phyloP scores from a whole-genome alignment of 2,113 vertebrate species.

The Orycteropus afer region DNA sequence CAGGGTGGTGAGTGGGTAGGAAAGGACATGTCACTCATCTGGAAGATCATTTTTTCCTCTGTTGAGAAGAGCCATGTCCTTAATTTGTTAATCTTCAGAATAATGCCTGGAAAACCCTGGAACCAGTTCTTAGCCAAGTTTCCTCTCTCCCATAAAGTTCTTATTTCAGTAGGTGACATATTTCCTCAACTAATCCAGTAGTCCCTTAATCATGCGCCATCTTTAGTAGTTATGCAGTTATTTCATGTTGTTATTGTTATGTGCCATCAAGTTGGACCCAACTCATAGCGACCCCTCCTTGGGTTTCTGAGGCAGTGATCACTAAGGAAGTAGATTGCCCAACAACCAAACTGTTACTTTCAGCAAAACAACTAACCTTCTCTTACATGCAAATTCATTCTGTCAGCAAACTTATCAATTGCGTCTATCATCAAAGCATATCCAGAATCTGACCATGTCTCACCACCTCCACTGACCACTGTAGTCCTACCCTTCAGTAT shows the following conservation, averaged over 20 bases:
- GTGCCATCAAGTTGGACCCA: no score
- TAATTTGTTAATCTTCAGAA: background rate
- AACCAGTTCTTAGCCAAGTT: background rate
- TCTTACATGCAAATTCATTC: background rate
- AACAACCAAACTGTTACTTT: background rate
- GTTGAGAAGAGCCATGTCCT: background rate
- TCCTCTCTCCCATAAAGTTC: background rate
- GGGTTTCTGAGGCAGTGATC: no score
- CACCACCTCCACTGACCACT: background rate
- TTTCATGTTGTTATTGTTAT: no score
- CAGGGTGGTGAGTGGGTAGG: background rate
- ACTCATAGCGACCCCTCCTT: no score
- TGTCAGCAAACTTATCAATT: background rate
- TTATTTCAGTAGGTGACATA: background rate
- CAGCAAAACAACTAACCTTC: background rate
- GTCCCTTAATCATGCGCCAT: background rate
- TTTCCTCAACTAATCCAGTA: background rate
- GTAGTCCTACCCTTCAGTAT: no score
- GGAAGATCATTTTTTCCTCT: background rate
- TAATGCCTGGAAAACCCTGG: background rate
- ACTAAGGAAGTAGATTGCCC: no score
- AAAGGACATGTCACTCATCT: background rate
- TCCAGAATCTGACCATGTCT: background rate
- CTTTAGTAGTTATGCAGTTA: background rate
- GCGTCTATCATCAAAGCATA: background rate